A percentile compares a stretch with the other conserved stretches of the same genome.
These are phyloP conservation scores for Lophura nycthemera DNA, from an alignment of 2,113 vertebrate species.

Conservation along the genomic window DNA sequence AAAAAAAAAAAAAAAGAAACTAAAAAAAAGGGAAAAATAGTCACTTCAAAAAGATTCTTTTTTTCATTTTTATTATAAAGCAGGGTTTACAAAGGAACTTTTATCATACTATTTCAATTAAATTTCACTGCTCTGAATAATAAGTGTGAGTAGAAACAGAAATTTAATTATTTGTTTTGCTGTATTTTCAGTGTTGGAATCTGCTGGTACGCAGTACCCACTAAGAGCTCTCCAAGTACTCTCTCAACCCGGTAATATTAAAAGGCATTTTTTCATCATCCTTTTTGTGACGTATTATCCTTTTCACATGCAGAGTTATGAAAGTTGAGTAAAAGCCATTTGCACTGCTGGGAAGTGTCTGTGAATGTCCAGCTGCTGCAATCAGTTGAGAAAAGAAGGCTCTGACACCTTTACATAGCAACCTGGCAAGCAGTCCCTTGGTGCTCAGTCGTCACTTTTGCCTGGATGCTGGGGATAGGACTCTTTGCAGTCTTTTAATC, in stretches of 20 bases:
- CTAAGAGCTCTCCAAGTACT: neutral
- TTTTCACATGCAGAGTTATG: neutral
- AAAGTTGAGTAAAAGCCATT: neutral
- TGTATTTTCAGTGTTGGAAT: neutral
- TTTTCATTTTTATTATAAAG: conserved; percentile 26
- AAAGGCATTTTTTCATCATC: neutral
- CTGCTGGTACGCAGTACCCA: neutral
- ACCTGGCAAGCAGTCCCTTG: neutral
- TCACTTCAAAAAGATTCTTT: conserved; percentile 46
- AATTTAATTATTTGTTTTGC: conserved; percentile 9
- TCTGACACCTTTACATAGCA: neutral
- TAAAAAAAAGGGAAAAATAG: neutral
- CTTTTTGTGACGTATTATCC: neutral
- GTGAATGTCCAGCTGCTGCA: neutral
- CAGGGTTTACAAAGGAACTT: conserved; percentile 5
- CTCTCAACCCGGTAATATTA: neutral
- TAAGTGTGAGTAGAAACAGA: neutral
- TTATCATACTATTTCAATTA: conserved; percentile 23
- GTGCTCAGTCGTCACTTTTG: neutral
- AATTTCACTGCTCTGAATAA: neutral
- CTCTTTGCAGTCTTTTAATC: neutral
- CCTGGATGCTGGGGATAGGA: neutral
- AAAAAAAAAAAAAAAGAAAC: neutral
- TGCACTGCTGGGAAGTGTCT: neutral
- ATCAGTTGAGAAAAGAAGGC: neutral